Conservation (phyloP, 2,888 invertebrate species). For the Philopedon plagiatum region DNA sequence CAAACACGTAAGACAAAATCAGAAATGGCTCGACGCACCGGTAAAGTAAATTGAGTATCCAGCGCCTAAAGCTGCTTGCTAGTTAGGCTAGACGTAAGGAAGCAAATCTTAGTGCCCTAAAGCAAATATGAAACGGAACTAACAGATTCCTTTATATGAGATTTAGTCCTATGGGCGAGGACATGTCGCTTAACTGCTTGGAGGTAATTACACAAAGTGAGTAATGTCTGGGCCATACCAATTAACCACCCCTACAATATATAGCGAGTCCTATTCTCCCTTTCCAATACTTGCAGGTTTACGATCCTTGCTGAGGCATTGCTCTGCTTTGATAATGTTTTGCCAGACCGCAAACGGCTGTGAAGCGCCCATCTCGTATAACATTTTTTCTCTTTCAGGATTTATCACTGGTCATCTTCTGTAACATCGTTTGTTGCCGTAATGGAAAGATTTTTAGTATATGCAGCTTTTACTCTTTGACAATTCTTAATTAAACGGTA, state of each 20-base stretch:
- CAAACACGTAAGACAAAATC: constrained; percentile 49
- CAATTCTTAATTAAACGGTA: too few species aligned
- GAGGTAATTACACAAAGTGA: constrained; percentile 69
- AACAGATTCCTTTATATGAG: constrained; percentile 55
- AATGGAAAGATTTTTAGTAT: constrained; percentile 34
- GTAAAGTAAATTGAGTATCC: constrained; percentile 57
- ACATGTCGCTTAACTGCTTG: constrained; percentile 68
- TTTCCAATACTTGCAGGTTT: constrained; percentile 50
- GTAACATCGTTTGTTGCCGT: constrained; percentile 25
- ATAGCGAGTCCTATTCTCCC: constrained; percentile 46
- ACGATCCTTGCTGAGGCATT: constrained; percentile 51
- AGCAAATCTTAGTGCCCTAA: constrained; percentile 64
- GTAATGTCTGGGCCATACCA: constrained; percentile 68
- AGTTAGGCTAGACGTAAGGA: constrained; percentile 60
- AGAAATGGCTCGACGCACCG: constrained; percentile 40
- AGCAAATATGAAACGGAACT: constrained; percentile 60
- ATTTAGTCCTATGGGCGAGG: constrained; percentile 65
- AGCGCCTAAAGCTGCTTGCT: constrained; percentile 56
- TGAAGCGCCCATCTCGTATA: constrained; percentile 41
- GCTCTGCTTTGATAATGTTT: constrained; percentile 52
- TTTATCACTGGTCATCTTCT: constrained; percentile 44
- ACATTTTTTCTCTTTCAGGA: constrained; percentile 43
- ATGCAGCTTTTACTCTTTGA: background rate
- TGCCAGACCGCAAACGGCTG: constrained; percentile 50
- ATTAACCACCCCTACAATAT: constrained; percentile 63